Evolutionary conservation across 2,797 vertebrate species (phyloP).

Genomic region (Poeciliopsis paucimaculata): DNA sequence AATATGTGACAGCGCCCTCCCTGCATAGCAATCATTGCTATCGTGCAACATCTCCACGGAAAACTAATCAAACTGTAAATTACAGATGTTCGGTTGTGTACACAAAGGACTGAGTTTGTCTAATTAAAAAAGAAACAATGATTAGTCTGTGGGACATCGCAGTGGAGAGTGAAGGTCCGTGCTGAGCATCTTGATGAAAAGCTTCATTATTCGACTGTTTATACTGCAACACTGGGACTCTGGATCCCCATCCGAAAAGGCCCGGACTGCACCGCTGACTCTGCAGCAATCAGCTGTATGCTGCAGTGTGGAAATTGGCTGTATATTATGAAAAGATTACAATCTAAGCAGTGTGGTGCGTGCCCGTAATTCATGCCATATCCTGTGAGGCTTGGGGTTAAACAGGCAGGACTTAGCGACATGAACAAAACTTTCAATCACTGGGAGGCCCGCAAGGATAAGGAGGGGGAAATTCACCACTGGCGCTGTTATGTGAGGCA

Average conservation of each 20-base stretch:
- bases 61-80: slow-evolving; percentile 63
- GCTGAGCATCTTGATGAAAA: slow-evolving; percentile 39
- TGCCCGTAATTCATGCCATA: slow-evolving; percentile 61
- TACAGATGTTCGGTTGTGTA: slow-evolving; percentile 39
- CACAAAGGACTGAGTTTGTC: slow-evolving; percentile 32
- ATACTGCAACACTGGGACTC: slow-evolving; percentile 28
- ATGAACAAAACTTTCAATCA: slow-evolving; percentile 60
- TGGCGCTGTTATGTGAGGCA: slow-evolving; percentile 41
- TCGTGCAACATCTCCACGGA: slow-evolving; percentile 51
- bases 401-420: slow-evolving; percentile 54
- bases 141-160: slow-evolving; percentile 40
- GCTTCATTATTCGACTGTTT: slow-evolving; percentile 43
- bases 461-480: slow-evolving; percentile 34
- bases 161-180: slow-evolving; percentile 6
- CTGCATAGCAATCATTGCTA: slow-evolving; percentile 32
- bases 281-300: slow-evolving; percentile 55
- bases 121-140: slow-evolving; percentile 54
- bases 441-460: slow-evolving; percentile 47
- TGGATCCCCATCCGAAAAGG: slow-evolving; percentile 13
- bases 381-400: slow-evolving; percentile 61
- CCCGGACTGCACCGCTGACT: slow-evolving; percentile 21
- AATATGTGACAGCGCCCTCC: slow-evolving; percentile 50
- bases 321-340: slow-evolving; percentile 74
- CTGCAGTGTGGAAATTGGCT: slow-evolving; percentile 59
- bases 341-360: slow-evolving; percentile 61